A percentile compares a stretch with the other conserved stretches of the same genome.
These are phyloP conservation scores for Stegastes partitus DNA, from an alignment of 2,113 vertebrate genomes.

Conservation along the genomic window DNA sequence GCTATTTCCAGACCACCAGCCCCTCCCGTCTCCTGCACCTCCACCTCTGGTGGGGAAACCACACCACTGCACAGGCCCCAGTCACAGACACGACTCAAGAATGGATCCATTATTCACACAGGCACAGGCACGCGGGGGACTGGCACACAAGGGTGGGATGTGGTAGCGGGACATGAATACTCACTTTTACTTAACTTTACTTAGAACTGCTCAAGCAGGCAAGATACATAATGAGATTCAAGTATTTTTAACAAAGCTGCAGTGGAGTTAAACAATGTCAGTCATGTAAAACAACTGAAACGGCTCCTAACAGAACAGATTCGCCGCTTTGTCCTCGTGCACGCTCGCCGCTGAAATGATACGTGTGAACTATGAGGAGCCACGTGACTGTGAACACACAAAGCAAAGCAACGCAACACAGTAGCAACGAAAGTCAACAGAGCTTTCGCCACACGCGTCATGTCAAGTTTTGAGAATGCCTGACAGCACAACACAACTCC, in stretches of 20 bases:
- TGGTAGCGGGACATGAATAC: constrained; percentile 46
- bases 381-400: constrained; percentile 21
- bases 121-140: constrained; percentile 50
- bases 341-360: background rate
- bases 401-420: constrained; percentile 16
- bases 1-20: constrained; percentile 78
- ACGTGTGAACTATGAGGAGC: constrained; percentile 19
- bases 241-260: constrained; percentile 35
- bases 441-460: constrained; percentile 49
- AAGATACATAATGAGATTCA: constrained; percentile 39
- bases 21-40: constrained; percentile 64
- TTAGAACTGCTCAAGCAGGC: constrained; percentile 55
- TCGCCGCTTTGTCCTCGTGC: background rate
- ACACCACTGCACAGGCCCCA: constrained; percentile 72
- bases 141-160: constrained; percentile 61
- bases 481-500: constrained; percentile 62
- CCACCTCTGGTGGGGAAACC: constrained; percentile 76
- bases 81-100: constrained; percentile 79
- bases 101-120: constrained; percentile 85
- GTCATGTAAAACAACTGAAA: background rate
- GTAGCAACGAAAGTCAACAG: constrained; percentile 36
- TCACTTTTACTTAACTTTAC: constrained; percentile 61
- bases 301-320: background rate
- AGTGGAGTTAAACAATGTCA: background rate
- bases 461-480: constrained; percentile 52